Conservation (phyloP, 2,113 vertebrate species). For the Channa maculata region DNA sequence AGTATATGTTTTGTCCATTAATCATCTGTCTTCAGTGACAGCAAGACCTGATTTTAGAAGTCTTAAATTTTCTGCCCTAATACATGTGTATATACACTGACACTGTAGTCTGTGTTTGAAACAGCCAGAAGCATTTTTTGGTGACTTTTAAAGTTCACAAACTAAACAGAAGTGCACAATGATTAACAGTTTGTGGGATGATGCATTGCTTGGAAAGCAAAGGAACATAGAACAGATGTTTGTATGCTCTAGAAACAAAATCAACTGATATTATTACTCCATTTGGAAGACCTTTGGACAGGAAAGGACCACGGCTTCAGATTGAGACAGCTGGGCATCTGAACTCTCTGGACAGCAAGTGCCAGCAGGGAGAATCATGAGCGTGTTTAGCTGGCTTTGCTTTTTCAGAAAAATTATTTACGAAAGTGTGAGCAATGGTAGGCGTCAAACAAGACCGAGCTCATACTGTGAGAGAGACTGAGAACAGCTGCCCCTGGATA, state of each 20-base stretch:
- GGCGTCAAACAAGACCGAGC: conserved; percentile 46
- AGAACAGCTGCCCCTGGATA: not conserved
- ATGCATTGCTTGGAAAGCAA: too few species aligned
- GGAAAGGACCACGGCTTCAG: not conserved
- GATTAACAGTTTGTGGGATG: too few species aligned
- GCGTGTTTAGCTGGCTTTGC: conserved; percentile 42
- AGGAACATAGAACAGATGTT: not conserved
- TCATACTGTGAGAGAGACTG: conserved; percentile 32
- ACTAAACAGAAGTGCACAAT: too few species aligned
- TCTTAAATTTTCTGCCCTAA: too few species aligned
- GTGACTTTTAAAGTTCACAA: too few species aligned
- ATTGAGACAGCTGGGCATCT: not conserved
- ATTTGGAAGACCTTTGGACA: not conserved
- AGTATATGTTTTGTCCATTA: conserved; percentile 17
- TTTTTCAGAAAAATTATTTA: conserved; percentile 71
- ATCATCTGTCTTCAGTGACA: not conserved
- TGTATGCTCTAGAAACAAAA: not conserved
- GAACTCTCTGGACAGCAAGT: not conserved
- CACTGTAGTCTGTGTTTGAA: not conserved
- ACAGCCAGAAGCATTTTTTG: too few species aligned
- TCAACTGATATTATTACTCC: not conserved
- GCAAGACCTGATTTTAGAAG: not conserved
- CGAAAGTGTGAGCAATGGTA: conserved; percentile 44
- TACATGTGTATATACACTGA: not conserved
- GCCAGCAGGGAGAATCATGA: conserved; percentile 7